Base-by-base conservation (phyloP, 2,888 invertebrate species). In the Xestia ashworthii region DNA sequence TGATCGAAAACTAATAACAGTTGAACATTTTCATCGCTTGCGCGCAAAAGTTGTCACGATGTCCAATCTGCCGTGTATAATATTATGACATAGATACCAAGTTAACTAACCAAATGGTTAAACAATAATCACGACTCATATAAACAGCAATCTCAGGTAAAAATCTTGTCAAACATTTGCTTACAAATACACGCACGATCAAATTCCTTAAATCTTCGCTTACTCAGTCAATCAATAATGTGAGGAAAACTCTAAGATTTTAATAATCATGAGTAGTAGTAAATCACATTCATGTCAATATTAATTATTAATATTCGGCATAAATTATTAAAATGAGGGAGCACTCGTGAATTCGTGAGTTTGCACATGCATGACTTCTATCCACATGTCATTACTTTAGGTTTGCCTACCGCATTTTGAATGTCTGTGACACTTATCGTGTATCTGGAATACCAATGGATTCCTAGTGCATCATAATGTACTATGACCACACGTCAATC, bases 221-320 rank as follows among this genome's bases (percentile, higher is more conserved):
- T 74, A 81, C 16, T 12, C 16, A 12, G 3, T 22, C 41, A 25
- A 75, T 82, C 41, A 76, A 55, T 38, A 32, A 12, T 60, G 19
- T 32, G 44, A 76, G 25, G 22, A 58, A 50, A 50, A 80, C 46
- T 3, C 50, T 6, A 25, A 38, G 4, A 62, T 53, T 5, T 38
- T 32, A 11, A 32, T 32, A 72, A 55, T 76, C 25, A 48, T 48
- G 2, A 66, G 9, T 25, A 38, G n/a, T 50, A 76, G 55, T 82
- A 65, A 82, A 76, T 69, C 50, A 69, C 8, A 60, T 69, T 55
- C 48, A 62, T 32, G 58, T 75, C 38, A 76, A 77, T 82, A 67
- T 76, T 80, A 55, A 76, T 65, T 19, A 76, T 80, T 76, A 38
- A 77, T 65, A 53, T 76, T 68, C 68, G 14, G 11, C 38, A 50